Base-by-base conservation (phyloP, 2,797 vertebrate species). In the Gouania willdenowi region DNA sequence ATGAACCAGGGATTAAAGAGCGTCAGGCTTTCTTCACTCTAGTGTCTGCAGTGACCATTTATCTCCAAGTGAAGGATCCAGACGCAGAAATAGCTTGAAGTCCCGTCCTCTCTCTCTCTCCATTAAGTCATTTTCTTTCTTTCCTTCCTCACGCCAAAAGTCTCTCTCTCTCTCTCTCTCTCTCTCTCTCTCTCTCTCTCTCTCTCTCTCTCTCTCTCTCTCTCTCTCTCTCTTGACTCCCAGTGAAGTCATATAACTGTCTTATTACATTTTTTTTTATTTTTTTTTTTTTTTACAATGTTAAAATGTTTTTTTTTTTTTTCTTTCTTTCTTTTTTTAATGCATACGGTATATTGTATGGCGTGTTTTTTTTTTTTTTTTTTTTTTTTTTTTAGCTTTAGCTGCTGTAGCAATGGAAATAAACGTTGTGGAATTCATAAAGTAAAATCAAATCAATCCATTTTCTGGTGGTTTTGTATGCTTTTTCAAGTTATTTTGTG, bases 231-330 rank as follows among this genome's bases (percentile, higher is more conserved):
- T 52, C 68, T 58, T 75, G 68, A 75, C 76, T 83, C 79, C 69
- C 76, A 73, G n/a, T 64, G 43, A 64, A 71, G 75, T 79, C 73
- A 80, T 74, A 71, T 78, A 79, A 75, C 72, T 67, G 60, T 78
- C 64, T n/a, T n/a, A n/a, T n/a, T n/a, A n/a, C n/a, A n/a, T n/a
- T n/a, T n/a, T n/a, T n/a, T n/a, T n/a, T n/a, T n/a, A n/a, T n/a
- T n/a, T n/a, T n/a, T n/a, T n/a, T n/a, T n/a, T n/a, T n/a, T n/a
- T n/a, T n/a, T n/a, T n/a, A n/a, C n/a, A n/a, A n/a, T n/a, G n/a
- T n/a, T n/a, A n/a, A n/a, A n/a, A n/a, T n/a, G n/a, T n/a, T n/a
- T n/a, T n/a, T n/a, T n/a, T n/a, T n/a, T n/a, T n/a, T n/a, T n/a
- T n/a, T n/a, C n/a, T n/a, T n/a, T n/a, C n/a, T n/a, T n/a, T n/a